A percentile compares a stretch with the other conserved stretches of the same genome.
These are phyloP conservation scores for Augochlora pura DNA, from an alignment of 1,140 invertebrate species.

Conservation along the genomic window DNA sequence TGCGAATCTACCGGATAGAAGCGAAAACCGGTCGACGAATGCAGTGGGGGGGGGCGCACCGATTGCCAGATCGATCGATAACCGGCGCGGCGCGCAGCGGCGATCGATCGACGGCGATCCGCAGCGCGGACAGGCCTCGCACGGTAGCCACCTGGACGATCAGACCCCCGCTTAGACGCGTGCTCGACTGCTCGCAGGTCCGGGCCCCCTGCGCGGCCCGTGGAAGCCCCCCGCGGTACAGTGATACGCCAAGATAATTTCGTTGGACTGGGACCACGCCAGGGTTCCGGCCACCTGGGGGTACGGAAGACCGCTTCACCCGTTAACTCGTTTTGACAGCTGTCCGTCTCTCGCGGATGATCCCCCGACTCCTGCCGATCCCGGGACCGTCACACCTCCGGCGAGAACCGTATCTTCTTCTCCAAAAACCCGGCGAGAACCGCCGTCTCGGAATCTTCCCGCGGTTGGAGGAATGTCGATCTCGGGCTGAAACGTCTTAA, in stretches of 20 bases:
- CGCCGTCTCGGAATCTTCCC: too few species aligned
- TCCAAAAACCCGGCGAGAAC: too few species aligned
- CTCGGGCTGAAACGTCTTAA: too few species aligned
- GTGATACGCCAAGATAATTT: constrained; percentile 70
- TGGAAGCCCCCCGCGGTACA: constrained; percentile 70
- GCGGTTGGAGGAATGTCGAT: too few species aligned
- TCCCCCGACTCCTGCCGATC: too few species aligned
- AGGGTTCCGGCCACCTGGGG: constrained; percentile 70
- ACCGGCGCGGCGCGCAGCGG: constrained; percentile 6
- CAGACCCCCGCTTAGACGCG: constrained; percentile 65
- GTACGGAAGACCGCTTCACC: constrained; percentile 30
- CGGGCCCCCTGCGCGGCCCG: constrained; percentile 59
- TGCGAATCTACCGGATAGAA: too few species aligned
- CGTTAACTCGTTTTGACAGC: constrained; percentile 38
- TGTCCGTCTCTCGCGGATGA: constrained; percentile 27
- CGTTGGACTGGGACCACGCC: constrained; percentile 62
- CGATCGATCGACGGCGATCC: constrained; percentile 45
- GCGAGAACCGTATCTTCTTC: too few species aligned
- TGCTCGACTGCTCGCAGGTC: constrained; percentile 60
- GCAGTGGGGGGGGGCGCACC: neutral
- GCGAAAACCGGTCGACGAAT: constrained; percentile 35
- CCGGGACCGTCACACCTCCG: too few species aligned
- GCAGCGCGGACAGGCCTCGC: constrained; percentile 41
- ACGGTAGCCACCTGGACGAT: constrained; percentile 69
- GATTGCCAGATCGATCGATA: constrained; percentile 51